Evolutionary conservation across 2,888 invertebrate species (phyloP).

Genomic region (Cosmia pyralina): DNA sequence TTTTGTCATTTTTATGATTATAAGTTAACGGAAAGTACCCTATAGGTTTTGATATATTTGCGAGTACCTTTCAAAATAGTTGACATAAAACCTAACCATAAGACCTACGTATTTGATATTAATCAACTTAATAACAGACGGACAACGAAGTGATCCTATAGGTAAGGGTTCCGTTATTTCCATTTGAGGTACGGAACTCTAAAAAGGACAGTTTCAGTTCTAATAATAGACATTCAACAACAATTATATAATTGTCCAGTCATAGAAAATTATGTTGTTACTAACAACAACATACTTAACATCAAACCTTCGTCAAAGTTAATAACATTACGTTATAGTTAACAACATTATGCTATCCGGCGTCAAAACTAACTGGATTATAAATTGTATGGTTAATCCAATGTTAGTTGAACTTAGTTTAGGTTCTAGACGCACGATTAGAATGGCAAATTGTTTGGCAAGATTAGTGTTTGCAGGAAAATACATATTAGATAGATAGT

Average conservation of each 20-base stretch:
- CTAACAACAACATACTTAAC: conserved; percentile 32
- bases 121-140: no score
- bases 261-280: background rate
- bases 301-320: conserved; percentile 49
- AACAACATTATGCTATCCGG: conserved; percentile 43
- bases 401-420: conserved; percentile 46
- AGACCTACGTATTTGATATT: no score
- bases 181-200: no score
- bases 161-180: no score
- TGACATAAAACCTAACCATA: no score
- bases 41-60: no score
- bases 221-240: background rate
- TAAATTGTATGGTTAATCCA: conserved; percentile 45
- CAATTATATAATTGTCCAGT: background rate
- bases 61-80: no score
- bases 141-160: no score
- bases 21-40: no score
- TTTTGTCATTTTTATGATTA: no score
- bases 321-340: conserved; percentile 25
- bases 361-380: conserved; percentile 57
- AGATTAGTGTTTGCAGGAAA: conserved; percentile 13
- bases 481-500: background rate
- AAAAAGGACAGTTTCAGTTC: background rate
- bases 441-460: conserved; percentile 9
- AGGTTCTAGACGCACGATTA: conserved; percentile 32